Percentiles rank a stretch among this genome's conserved stretches.
phyloP scores from a whole-genome alignment of 2,888 invertebrate genomes.

The Spatulosminthurus flaviceps region DNA sequence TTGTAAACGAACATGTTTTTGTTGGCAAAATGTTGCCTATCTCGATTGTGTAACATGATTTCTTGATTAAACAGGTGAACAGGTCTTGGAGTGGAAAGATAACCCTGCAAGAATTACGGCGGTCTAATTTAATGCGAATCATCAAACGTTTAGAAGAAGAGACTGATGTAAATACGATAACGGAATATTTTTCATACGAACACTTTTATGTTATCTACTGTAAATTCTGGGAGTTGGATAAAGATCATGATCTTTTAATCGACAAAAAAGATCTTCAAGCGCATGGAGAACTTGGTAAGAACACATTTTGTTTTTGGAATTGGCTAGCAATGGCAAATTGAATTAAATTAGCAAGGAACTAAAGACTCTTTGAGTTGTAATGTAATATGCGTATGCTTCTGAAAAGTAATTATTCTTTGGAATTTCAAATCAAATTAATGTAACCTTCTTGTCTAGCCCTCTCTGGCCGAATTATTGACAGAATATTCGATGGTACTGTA shows the following conservation, averaged over 20 bases:
- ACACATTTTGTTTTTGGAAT: no score
- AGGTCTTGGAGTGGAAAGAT: constrained; percentile 96
- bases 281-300: constrained; percentile 94
- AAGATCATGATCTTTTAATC: constrained; percentile 97
- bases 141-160: constrained; percentile 89
- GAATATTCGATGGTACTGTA: constrained; percentile 97
- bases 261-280: constrained; percentile 91
- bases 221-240: constrained; percentile 99
- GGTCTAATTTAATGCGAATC: constrained; percentile 82
- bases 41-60: no score
- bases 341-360: no score
- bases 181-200: constrained; percentile 88
- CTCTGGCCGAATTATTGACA: constrained; percentile 94
- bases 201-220: constrained; percentile 99
- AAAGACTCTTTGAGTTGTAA: no score
- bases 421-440: neutral
- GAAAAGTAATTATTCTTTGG: neutral
- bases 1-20: no score
- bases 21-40: no score
- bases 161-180: constrained; percentile 93
- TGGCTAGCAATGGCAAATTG: no score
- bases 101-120: constrained; percentile 85
- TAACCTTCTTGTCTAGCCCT: constrained; percentile 74
- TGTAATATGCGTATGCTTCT: neutral
- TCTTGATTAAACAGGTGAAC: constrained; percentile 76